phyloP scores from a whole-genome alignment of 2,113 vertebrate genomes.

The Cryptoleucopteryx plumbea region DNA sequence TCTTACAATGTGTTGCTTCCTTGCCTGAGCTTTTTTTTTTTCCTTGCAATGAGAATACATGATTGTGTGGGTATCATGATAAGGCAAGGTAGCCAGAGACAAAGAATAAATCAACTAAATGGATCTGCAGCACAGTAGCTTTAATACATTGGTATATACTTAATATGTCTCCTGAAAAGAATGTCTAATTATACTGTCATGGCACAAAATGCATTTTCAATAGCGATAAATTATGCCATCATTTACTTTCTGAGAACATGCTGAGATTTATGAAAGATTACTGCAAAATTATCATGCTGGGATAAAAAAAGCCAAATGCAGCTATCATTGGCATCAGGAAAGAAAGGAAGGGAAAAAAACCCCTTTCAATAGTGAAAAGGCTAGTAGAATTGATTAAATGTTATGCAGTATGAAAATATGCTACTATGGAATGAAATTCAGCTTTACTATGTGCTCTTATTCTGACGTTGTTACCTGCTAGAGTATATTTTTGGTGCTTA shows the following conservation, averaged over 20 bases:
- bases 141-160: conserved; percentile 70
- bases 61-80: conserved; percentile 43
- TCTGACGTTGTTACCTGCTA: not conserved
- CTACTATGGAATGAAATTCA: not conserved
- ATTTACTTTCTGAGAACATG: conserved; percentile 60
- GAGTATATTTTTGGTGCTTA: not conserved
- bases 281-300: not conserved
- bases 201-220: conserved; percentile 66
- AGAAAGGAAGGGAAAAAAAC: not conserved
- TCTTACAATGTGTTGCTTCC: not conserved
- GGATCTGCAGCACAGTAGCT: conserved; percentile 56
- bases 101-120: conserved; percentile 67
- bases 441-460: not conserved
- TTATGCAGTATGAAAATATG: not conserved
- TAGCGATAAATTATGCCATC: conserved; percentile 71
- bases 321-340: conserved; percentile 18
- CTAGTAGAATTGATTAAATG: not conserved
- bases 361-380: not conserved
- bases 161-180: conserved; percentile 70
- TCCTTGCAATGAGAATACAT: not conserved
- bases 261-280: conserved; percentile 46
- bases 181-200: conserved; percentile 77
- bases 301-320: conserved; percentile 9
- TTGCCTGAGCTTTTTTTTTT: not conserved
- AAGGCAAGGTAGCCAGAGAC: conserved; percentile 52